phyloP scores from a whole-genome alignment of 2,888 invertebrate species.

The Meteorus colon region DNA sequence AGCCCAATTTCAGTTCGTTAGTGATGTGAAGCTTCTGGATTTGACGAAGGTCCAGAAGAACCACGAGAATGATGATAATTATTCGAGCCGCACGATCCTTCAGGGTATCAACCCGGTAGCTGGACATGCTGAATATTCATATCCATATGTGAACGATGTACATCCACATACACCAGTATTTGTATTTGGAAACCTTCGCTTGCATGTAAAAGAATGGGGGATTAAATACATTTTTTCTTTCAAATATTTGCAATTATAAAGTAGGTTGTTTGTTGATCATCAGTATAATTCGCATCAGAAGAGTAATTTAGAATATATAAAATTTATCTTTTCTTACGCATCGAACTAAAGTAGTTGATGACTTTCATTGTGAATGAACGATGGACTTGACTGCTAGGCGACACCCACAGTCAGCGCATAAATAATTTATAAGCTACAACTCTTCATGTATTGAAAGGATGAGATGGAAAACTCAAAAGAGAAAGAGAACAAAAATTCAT shows the following conservation, averaged over 20 bases:
- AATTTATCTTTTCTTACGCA: background rate
- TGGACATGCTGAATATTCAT: conserved; percentile 19
- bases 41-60: conserved; percentile 49
- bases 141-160: background rate
- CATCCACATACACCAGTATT: background rate
- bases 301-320: background rate
- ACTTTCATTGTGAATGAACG: background rate
- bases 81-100: conserved; percentile 44
- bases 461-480: background rate
- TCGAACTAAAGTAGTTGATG: background rate
- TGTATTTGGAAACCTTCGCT: background rate
- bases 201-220: too few species aligned
- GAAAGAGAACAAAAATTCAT: background rate
- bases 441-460: background rate
- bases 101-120: conserved; percentile 32
- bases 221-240: background rate
- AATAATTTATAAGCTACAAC: conserved; percentile 27
- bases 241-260: background rate
- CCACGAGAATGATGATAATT: conserved; percentile 45
- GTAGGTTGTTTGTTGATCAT: background rate
- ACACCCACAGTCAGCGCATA: conserved; percentile 11
- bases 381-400: conserved; percentile 1
- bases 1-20: conserved; percentile 46
- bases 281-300: too few species aligned
- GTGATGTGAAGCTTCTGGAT: conserved; percentile 32